phyloP scores from a whole-genome alignment of 2,797 vertebrate species.

The Dipus sagitta region DNA sequence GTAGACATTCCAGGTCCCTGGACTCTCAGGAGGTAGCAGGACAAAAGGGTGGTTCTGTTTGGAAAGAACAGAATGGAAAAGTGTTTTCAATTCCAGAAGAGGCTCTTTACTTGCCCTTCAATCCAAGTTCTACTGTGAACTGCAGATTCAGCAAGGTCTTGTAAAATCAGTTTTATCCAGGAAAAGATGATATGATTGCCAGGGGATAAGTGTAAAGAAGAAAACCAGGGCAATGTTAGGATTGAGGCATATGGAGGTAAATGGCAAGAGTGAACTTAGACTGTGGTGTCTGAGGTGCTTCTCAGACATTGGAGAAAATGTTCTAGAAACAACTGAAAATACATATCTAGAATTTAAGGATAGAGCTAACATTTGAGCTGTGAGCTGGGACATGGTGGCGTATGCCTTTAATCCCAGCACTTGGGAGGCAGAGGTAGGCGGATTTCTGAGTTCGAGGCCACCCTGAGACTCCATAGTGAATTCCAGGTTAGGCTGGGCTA shows the following conservation, averaged over 20 bases:
- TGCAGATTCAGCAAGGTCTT: not conserved
- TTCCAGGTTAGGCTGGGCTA: no score
- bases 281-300: not conserved
- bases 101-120: not conserved
- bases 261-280: not conserved
- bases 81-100: not conserved
- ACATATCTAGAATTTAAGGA: not conserved
- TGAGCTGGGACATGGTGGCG: not conserved
- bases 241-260: not conserved
- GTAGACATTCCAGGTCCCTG: not conserved
- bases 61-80: not conserved
- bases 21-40: not conserved
- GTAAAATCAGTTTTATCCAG: not conserved
- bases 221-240: not conserved
- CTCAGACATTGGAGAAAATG: not conserved
- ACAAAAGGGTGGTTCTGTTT: not conserved
- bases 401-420: no score
- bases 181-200: not conserved
- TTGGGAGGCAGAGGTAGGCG: no score
- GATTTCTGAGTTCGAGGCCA: no score
- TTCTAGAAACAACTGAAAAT: not conserved
- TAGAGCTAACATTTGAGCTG: not conserved
- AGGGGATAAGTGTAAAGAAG: not conserved
- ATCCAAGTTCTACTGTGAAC: accelerated
- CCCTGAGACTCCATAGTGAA: no score